Percentiles rank a stretch among this genome's conserved stretches.
These are phyloP conservation scores for Spicauda simplicius DNA, from an alignment of 2,888 invertebrate species.

Conservation along the genomic window DNA sequence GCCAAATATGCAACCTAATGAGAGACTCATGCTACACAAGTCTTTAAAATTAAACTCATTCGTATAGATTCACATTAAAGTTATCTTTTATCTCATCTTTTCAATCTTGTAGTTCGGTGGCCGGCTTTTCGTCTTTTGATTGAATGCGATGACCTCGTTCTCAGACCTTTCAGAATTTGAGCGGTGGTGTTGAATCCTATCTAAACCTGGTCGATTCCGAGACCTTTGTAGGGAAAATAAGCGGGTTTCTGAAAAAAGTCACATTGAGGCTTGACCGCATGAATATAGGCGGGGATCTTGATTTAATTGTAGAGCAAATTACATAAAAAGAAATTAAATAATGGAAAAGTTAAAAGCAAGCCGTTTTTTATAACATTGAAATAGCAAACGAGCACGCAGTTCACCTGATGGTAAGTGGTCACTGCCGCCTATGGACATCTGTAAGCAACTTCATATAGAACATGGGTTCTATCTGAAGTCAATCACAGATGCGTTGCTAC, in stretches of 20 bases:
- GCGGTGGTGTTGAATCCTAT: conserved; percentile 32
- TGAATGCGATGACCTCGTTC: conserved; percentile 21
- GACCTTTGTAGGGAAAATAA: conserved; percentile 34
- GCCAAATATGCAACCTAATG: too few species aligned
- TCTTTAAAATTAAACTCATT: too few species aligned
- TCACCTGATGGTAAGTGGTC: too few species aligned
- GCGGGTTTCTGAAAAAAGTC: conserved; percentile 30
- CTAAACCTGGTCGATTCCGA: conserved; percentile 31
- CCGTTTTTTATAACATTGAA: too few species aligned
- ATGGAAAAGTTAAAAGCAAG: too few species aligned
- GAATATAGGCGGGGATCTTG: conserved; percentile 16
- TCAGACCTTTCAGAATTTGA: conserved; percentile 26
- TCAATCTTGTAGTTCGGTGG: conserved; percentile 1
- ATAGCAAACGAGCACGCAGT: too few species aligned
- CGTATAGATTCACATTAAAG: background rate
- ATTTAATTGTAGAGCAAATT: background rate
- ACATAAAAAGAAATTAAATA: too few species aligned
- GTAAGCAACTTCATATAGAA: too few species aligned
- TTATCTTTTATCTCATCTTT: background rate
- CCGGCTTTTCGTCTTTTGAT: conserved; percentile 19
- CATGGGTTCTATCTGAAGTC: too few species aligned
- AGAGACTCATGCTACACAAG: too few species aligned
- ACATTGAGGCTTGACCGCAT: conserved; percentile 21
- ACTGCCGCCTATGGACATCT: too few species aligned
- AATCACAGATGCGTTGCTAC: too few species aligned